Evolutionary conservation across 2,888 invertebrate genomes (phyloP), one percentile per base, ranked within the genome.

Genomic region (Tuberolachnus salignus): DNA sequence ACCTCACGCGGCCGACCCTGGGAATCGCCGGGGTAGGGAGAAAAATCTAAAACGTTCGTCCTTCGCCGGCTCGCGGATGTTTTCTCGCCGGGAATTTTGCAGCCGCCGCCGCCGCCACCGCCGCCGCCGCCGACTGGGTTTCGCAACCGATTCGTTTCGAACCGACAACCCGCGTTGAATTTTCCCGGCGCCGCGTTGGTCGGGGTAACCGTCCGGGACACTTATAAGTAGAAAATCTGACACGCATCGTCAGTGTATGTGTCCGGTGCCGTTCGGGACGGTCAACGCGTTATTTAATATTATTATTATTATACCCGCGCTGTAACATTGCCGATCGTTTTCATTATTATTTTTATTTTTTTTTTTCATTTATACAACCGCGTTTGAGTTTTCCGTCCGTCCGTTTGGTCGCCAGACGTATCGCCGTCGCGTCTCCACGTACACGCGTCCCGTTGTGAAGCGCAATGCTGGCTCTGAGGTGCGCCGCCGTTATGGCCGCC

Each of bases 81-180:
- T 78, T 78, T 78, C 67, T 69, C 57, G 67, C 19, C 13, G 55
- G 2, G 67, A 78, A 78, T 78, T 75, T 75, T 67, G 55, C 34
- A 34, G 34, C 34, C 51, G 21, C n/a, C n/a, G n/a, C n/a, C n/a
- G n/a, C n/a, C n/a, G n/a, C n/a, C n/a, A n/a, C n/a, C n/a, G n/a
- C n/a, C n/a, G n/a, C n/a, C n/a, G n/a, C n/a, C n/a, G 11, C 10
- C 14, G 16, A 14, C 0, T 8, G 46, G 11, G 23, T 74, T 53
- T 75, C 75, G 75, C 75, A 66, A 66, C 42, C 75, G 49, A 69
- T 67, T 57, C 75, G 75, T 78, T 44, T 78, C 75, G 67, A 69
- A 67, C 13, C 75, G 34, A 63, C 67, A 49, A 49, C 59, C 57
- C 9, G 26, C 21, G n/a, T n/a, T n/a, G n/a, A n/a, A n/a, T n/a